Percentiles rank a stretch among this genome's conserved stretches.
Conservation (phyloP, 2,797 vertebrate species). For the Sebastes minor region DNA sequence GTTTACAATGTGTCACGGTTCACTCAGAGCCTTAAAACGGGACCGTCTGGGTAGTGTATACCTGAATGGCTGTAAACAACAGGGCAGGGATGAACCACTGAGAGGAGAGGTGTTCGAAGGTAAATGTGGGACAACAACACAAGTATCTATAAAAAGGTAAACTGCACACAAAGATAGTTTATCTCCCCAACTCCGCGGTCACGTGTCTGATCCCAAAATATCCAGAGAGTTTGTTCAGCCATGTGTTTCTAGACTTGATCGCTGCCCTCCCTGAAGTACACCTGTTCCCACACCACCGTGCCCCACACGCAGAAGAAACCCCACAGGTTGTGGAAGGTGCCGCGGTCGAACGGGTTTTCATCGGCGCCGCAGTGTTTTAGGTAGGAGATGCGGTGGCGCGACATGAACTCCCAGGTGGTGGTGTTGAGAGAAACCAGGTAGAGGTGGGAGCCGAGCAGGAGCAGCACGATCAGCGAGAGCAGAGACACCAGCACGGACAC, state of each 20-base stretch:
- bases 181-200: background rate
- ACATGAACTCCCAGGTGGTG: slow-evolving; percentile 98
- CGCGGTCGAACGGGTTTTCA: slow-evolving; percentile 93
- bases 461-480: slow-evolving; percentile 81
- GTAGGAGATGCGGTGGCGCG: slow-evolving; percentile 93
- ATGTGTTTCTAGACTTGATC: slow-evolving; percentile 70
- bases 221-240: background rate
- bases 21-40: background rate
- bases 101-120: background rate
- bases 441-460: slow-evolving; percentile 91
- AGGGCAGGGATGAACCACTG: background rate
- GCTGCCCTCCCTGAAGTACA: slow-evolving; percentile 85
- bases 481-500: slow-evolving; percentile 81
- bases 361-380: slow-evolving; percentile 87
- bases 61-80: background rate
- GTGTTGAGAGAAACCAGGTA: slow-evolving; percentile 93
- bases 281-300: slow-evolving; percentile 88
- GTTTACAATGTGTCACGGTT: background rate
- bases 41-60: background rate
- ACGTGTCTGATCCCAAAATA: background rate
- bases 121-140: slow-evolving; percentile 11
- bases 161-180: background rate
- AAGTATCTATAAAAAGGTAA: slow-evolving; percentile 13
- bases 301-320: slow-evolving; percentile 91
- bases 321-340: slow-evolving; percentile 89